Base-by-base conservation (phyloP, 1,140 invertebrate species). In the Diuraphis noxia region DNA sequence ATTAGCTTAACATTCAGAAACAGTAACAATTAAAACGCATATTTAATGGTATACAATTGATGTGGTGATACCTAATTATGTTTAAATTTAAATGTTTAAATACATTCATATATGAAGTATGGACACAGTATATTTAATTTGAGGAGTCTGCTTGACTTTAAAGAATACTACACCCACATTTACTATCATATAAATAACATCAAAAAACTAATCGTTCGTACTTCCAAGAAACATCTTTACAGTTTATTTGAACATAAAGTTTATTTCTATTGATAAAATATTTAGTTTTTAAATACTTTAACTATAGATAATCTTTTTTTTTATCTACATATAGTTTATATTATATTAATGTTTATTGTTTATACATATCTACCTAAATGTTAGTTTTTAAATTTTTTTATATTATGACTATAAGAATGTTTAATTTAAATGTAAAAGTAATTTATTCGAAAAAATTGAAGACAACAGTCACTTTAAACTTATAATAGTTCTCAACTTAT, bases 181-280 rank as follows among this genome's bases (percentile, higher is more conserved):
- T 52, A 21, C 46, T 43, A 34, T 49, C n/a, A 21, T 34, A 49
- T 38, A 9, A 38, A 36, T 52, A 86, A 52, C 43, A 85, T 34
- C 30, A 85, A 9, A 52, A 52, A 86, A 52, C 46, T 86, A 52
- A 86, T 52, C 34, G 34, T 86, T 86, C 46, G 43, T 52, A 86
- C 34, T 52, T 86, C 85, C 85, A 25, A 86, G 82, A 36, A 52
- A 52, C 46, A 19, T 86, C 19, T 49, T 49, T 86, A 38, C 52
- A 43, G 36, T 41, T 41, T 82, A 41, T 17, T 82, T 82, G 9
- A 82, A 82, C 25, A 43, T 82, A 82, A 82, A n/a, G 40, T 43
- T 30, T 82, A 41, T 82, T 30, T 23, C 13, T 41, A 41, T 82
- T 41, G 38, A 82, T 43, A 25, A 41, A 82, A 82, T 82, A 41